phyloP scores from a whole-genome alignment of 2,113 vertebrate genomes.

The Phaethon lepturus region DNA sequence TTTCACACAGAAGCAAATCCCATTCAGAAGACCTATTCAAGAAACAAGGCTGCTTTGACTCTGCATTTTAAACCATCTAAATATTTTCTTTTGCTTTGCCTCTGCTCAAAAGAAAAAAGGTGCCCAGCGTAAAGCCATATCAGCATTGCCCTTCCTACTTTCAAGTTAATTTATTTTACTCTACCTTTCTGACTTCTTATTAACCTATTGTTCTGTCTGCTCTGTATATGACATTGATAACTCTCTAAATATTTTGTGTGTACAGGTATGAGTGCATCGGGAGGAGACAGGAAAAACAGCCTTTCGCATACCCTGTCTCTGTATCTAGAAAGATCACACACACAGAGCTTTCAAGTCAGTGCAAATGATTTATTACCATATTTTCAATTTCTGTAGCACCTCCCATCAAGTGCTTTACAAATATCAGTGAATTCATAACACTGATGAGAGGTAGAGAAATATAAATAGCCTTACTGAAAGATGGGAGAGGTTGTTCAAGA shows the following conservation, averaged over 20 bases:
- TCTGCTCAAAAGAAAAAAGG: neutral
- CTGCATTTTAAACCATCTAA: constrained; percentile 42
- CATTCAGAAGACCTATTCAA: constrained; percentile 42
- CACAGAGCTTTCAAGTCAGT: neutral
- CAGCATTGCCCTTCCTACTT: neutral
- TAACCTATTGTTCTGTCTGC: neutral
- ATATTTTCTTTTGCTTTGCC: constrained; percentile 31
- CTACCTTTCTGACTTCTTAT: neutral
- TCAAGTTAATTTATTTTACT: neutral
- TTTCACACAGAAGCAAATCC: constrained; percentile 65
- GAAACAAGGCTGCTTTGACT: neutral
- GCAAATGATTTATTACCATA: neutral
- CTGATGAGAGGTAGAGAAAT: neutral
- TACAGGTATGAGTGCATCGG: neutral
- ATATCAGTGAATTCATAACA: constrained; percentile 36
- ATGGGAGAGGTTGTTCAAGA: neutral
- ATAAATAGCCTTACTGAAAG: constrained; percentile 8
- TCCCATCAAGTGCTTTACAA: constrained; percentile 22
- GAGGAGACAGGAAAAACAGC: neutral
- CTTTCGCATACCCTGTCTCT: neutral
- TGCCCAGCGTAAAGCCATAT: neutral
- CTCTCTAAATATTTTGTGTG: neutral
- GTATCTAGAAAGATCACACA: neutral
- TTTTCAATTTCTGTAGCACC: constrained; percentile 5
- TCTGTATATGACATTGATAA: neutral